Evolutionary conservation across 2,113 vertebrate genomes (phyloP).

Genomic region (Orcinus orca): DNA sequence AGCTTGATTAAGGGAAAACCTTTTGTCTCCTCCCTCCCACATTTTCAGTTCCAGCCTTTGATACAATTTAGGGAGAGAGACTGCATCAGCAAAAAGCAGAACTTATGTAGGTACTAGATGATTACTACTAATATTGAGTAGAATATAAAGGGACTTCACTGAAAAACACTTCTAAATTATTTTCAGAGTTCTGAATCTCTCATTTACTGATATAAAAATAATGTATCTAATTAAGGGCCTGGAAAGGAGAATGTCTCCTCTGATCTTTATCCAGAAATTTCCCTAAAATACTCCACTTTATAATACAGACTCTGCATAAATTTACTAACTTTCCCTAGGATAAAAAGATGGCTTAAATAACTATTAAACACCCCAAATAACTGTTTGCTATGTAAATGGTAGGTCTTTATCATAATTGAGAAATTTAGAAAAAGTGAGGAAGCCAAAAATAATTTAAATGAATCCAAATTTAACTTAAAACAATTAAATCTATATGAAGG

Average conservation of each 20-base stretch:
- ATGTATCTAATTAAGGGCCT: background rate
- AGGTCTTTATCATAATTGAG: background rate
- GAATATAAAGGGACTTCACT: background rate
- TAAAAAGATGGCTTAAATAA: constrained; percentile 43
- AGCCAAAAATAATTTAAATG: constrained; percentile 36
- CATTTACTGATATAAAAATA: background rate
- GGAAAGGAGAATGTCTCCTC: background rate
- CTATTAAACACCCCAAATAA: constrained; percentile 19
- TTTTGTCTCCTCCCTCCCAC: background rate
- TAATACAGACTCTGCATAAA: background rate
- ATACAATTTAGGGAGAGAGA: background rate
- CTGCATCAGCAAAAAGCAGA: background rate
- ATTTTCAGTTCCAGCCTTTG: background rate
- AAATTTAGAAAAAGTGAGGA: constrained; percentile 18
- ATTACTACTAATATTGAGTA: background rate
- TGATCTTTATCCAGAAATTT: background rate
- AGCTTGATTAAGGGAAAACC: background rate
- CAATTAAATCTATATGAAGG: background rate
- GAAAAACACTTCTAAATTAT: background rate
- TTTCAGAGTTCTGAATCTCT: background rate
- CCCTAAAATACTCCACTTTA: background rate
- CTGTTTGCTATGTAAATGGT: background rate
- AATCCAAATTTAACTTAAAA: constrained; percentile 46
- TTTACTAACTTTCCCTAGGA: background rate
- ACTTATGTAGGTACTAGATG: accelerated